Conservation (phyloP, 1,140 invertebrate species). For the Caenorhabditis remanei region DNA sequence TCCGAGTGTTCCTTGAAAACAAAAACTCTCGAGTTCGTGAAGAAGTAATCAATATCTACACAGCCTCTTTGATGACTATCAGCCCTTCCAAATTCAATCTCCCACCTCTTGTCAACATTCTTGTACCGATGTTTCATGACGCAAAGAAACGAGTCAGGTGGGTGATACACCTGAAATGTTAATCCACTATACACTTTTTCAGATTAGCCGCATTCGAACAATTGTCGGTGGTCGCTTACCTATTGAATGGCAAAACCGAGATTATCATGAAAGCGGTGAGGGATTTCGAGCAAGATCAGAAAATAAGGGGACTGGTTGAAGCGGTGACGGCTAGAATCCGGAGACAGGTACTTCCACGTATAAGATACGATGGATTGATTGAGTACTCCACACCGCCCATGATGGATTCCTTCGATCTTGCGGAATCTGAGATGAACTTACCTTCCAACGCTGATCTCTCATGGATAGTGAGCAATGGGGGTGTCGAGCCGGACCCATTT, state of each 20-base stretch:
- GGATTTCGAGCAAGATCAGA: constrained; percentile 59
- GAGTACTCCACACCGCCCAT: constrained; percentile 64
- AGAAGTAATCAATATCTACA: constrained; percentile 65
- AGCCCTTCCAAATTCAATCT: constrained; percentile 61
- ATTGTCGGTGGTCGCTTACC: constrained; percentile 62
- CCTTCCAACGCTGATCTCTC: constrained; percentile 60
- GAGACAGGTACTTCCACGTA: constrained; percentile 58
- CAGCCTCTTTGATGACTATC: constrained; percentile 61
- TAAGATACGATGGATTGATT: constrained; percentile 65
- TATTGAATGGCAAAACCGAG: constrained; percentile 62
- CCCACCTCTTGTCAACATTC: constrained; percentile 55
- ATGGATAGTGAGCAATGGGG: constrained; percentile 61
- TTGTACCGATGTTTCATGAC: constrained; percentile 61
- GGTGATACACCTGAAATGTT: not conserved
- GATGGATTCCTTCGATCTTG: constrained; percentile 58
- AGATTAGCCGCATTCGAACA: constrained; percentile 67
- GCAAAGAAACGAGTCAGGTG: constrained; percentile 65
- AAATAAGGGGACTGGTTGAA: constrained; percentile 46
- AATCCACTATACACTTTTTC: not conserved
- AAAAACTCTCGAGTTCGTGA: constrained; percentile 64
- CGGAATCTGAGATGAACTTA: constrained; percentile 40
- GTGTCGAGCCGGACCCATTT: constrained; percentile 4
- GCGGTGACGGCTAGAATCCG: constrained; percentile 61
- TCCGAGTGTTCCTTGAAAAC: constrained; percentile 60
- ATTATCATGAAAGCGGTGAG: constrained; percentile 62